Conservation (phyloP, 92 coral and sea anemone genomes). For the Pocillopora grandis region DNA sequence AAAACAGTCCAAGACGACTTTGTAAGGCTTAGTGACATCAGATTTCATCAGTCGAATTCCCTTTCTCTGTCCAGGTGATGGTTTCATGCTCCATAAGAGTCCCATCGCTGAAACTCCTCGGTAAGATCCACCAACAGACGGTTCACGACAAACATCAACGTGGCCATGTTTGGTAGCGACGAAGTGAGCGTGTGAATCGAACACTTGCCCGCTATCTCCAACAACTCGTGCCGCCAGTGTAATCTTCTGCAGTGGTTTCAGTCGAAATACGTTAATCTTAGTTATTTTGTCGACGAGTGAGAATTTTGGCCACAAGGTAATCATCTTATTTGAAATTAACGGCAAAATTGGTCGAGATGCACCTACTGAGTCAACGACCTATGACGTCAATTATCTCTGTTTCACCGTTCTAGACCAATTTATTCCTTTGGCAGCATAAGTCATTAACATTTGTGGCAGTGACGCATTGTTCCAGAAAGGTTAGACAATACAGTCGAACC, state of each 20-base stretch:
- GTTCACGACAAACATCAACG: slow-evolving; percentile 28
- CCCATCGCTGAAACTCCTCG: slow-evolving; percentile 72
- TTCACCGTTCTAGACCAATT: no score
- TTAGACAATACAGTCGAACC: no score
- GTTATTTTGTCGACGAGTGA: slow-evolving; percentile 19
- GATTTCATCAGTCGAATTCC: slow-evolving; percentile 56
- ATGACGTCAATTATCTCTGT: no score
- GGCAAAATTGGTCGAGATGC: no score
- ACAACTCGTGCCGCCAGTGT: background rate
- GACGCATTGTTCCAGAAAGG: no score
- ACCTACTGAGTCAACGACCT: no score
- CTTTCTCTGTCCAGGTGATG: slow-evolving; percentile 42
- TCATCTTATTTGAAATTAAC: no score
- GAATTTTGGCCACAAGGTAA: background rate
- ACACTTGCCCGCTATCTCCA: slow-evolving; percentile 6
- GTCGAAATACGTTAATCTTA: background rate
- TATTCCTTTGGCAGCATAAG: no score
- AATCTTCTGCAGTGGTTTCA: background rate
- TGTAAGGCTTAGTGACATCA: slow-evolving; percentile 68
- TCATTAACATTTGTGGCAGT: no score
- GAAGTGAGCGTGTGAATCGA: slow-evolving; percentile 6
- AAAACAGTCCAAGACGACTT: slow-evolving; percentile 42
- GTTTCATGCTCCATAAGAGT: slow-evolving; percentile 66
- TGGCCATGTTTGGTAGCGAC: slow-evolving; percentile 9
- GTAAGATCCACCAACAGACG: slow-evolving; percentile 62